Evolutionary conservation across 2,888 invertebrate genomes (phyloP), one percentile per base, ranked within the genome.

Genomic region (Cosmia trapezina): DNA sequence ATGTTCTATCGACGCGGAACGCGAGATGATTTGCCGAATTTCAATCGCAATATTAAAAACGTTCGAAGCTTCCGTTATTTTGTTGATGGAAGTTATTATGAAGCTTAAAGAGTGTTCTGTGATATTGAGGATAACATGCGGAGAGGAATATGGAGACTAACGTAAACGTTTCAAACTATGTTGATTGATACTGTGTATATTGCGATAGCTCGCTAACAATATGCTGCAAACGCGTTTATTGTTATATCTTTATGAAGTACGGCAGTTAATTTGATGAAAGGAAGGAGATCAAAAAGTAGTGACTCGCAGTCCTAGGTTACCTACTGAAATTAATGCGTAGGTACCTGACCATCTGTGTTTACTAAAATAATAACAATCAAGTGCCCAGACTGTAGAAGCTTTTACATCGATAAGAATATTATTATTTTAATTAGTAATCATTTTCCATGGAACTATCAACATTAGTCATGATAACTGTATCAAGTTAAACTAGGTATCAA

Each of bases 41-140:
- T 74, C 78, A 70, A 81, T 78, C 59, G 51, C 51, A 83, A 76
- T 80, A 77, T 77, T 73, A 67, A 72, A 75, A 82, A 69, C 43
- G 66, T 60, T 60, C 47, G 19, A 5, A 56, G 61, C 72, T 80
- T 83, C 74, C 83, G 62, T 70, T 73, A 57, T 53, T 63, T 75
- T 71, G 69, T 73, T 73, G 59, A 70, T 74, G 51, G 79, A 66
- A 71, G 66, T 76, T 79, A 73, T 79, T 76, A 82, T 79, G 76
- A 76, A 65, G 28, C 71, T 63, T 59, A 60, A 68, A 81, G 37
- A 77, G 66, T 63, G 60, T 59, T 73, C 51, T 47, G 53, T 53
- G 59, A 63, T 77, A 65, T 69, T 45, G 59, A 70, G 56, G 74
- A 61, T 51, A 69, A 67, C 70, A 66, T 37, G 73, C 47, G 57